A percentile compares a stretch with the other conserved stretches of the same genome.
phyloP scores from a whole-genome alignment of 1,140 invertebrate genomes.

The Akabosia matsudoensis region DNA sequence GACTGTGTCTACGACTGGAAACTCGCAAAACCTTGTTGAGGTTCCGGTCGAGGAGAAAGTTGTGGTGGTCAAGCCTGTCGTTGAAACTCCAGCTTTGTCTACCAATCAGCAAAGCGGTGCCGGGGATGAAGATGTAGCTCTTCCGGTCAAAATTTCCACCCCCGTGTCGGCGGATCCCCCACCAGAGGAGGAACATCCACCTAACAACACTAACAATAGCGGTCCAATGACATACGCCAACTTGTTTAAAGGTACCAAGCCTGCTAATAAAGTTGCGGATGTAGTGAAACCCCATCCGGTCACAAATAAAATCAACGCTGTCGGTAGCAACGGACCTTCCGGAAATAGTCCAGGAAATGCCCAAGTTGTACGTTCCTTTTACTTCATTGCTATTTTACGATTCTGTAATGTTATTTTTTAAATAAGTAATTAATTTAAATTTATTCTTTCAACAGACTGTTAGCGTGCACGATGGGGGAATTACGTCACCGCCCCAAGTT shows the following conservation, averaged over 20 bases:
- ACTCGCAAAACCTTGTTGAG: neutral
- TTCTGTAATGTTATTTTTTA: slow-evolving; percentile 10
- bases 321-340: slow-evolving; percentile 22
- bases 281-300: neutral
- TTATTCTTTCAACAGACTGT: slow-evolving; percentile 8
- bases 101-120: slow-evolving; percentile 1
- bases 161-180: neutral
- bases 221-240: slow-evolving; percentile 44
- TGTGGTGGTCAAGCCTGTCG: neutral
- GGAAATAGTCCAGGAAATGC: slow-evolving; percentile 28
- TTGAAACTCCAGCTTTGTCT: neutral
- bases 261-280: neutral
- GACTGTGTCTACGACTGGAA: neutral
- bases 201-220: neutral
- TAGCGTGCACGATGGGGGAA: slow-evolving; percentile 24
- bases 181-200: neutral
- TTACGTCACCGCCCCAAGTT: slow-evolving; percentile 43
- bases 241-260: slow-evolving; percentile 37
- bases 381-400: neutral
- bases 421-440: neutral
- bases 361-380: slow-evolving; percentile 20
- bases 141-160: neutral
- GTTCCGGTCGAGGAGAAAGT: slow-evolving; percentile 4
- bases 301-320: neutral
- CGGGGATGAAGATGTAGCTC: neutral